Conservation (phyloP, 2,797 vertebrate genomes). For the Lagorchestes hirsutus region DNA sequence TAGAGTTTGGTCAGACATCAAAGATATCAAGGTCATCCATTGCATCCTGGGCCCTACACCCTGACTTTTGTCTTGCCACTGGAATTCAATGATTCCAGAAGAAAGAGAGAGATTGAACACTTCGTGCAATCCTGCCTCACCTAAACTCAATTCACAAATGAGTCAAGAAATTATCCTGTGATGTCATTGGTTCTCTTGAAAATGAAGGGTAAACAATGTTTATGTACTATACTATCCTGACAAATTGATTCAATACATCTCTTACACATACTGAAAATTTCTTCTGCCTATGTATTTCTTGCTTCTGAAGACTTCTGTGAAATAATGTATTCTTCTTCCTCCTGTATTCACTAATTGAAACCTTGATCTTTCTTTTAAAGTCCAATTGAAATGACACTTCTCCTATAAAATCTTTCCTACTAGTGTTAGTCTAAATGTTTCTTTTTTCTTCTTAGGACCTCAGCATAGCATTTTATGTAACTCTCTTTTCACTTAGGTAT, state of each 20-base stretch:
- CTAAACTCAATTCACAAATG: neutral
- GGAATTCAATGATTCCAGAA: neutral
- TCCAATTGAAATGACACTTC: too few species aligned
- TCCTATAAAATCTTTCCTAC: neutral
- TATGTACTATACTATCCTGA: neutral
- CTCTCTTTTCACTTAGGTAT: neutral
- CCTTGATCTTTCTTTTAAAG: neutral
- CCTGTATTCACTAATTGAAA: neutral
- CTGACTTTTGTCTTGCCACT: neutral
- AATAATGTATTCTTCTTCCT: neutral
- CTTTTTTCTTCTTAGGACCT: neutral
- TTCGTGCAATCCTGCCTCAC: neutral
- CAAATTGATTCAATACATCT: neutral
- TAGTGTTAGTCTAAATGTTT: neutral
- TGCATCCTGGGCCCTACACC: neutral
- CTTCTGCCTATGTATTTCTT: neutral
- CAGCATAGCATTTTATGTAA: neutral
- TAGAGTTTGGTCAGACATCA: neutral
- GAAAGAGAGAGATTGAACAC: neutral
- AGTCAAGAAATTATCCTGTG: neutral
- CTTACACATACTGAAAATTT: neutral
- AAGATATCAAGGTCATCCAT: neutral
- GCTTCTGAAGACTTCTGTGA: neutral
- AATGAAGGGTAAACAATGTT: neutral
- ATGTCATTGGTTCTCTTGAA: neutral